Conservation (phyloP, 2,888 invertebrate species). For the Lypha dubia region DNA sequence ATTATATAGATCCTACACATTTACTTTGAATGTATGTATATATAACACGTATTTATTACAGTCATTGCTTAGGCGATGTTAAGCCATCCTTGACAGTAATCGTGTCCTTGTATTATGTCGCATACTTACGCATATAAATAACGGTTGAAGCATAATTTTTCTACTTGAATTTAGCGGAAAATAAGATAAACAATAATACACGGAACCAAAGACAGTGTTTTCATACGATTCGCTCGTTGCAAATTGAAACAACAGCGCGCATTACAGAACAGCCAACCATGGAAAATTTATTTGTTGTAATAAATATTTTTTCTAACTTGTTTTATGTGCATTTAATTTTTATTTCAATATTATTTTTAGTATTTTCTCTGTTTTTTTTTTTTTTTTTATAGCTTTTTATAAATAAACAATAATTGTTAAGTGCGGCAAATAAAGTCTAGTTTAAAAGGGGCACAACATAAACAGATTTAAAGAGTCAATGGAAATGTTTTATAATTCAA, state of each 20-base stretch:
- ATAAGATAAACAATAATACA: conserved; percentile 27
- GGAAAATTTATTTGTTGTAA: conserved; percentile 69
- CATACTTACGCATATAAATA: conserved; percentile 72
- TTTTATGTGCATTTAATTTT: conserved; percentile 36
- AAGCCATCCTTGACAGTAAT: conserved; percentile 72
- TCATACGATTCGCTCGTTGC: conserved; percentile 1
- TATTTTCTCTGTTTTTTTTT: background rate
- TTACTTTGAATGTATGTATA: background rate
- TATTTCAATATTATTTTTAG: too few species aligned
- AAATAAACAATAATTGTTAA: conserved; percentile 30
- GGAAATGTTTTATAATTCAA: background rate
- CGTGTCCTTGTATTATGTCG: conserved; percentile 71
- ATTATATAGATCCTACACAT: background rate
- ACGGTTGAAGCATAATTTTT: conserved; percentile 64
- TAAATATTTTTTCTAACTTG: conserved; percentile 60
- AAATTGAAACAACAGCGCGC: conserved; percentile 38
- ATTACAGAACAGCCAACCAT: conserved; percentile 52
- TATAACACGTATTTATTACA: conserved; percentile 64
- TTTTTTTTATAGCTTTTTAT: background rate
- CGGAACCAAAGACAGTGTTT: background rate
- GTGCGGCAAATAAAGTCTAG: conserved; percentile 21
- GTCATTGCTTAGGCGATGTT: conserved; percentile 68
- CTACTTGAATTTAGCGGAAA: conserved; percentile 57
- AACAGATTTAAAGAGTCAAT: background rate
- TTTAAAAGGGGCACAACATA: background rate